These are phyloP conservation scores for Hydraecia micacea DNA, from an alignment of 2,888 invertebrate species.

Conservation along the genomic window DNA sequence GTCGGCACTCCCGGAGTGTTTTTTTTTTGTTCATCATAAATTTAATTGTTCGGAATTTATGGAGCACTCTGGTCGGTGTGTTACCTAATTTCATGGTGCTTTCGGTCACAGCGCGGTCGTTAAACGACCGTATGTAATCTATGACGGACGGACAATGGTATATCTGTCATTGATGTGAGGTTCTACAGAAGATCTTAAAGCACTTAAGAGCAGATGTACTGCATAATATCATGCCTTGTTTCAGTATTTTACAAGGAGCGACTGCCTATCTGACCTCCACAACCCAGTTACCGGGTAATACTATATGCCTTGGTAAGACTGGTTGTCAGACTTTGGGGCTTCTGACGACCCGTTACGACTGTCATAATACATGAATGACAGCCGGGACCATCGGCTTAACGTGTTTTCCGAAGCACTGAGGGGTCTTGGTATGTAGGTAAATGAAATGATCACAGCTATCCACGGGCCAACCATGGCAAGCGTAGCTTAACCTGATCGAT, in stretches of 20 bases:
- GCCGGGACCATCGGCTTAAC: too few relatives aligned
- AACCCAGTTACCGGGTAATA: neutral
- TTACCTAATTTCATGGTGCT: neutral
- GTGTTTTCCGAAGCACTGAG: too few relatives aligned
- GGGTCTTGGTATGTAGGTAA: too few relatives aligned
- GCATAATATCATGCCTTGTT: neutral
- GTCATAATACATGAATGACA: too few relatives aligned
- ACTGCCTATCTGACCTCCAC: neutral
- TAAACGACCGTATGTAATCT: neutral
- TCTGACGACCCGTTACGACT: too few relatives aligned
- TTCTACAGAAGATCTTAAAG: neutral
- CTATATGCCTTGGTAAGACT: too few relatives aligned
- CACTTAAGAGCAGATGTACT: neutral
- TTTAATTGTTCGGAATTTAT: constrained; percentile 20
- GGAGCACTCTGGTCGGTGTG: neutral
- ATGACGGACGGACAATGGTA: neutral
- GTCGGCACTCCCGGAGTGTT: too few relatives aligned
- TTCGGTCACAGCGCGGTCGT: neutral
- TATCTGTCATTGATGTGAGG: neutral
- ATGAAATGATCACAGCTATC: too few relatives aligned
- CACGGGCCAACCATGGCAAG: too few relatives aligned
- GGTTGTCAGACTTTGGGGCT: too few relatives aligned
- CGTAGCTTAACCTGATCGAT: too few relatives aligned
- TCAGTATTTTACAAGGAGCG: too few relatives aligned
- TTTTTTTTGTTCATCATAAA: constrained; percentile 1